Evolutionary conservation across 2,888 invertebrate species (phyloP).

Genomic region (Aspidiotus rigidus): DNA sequence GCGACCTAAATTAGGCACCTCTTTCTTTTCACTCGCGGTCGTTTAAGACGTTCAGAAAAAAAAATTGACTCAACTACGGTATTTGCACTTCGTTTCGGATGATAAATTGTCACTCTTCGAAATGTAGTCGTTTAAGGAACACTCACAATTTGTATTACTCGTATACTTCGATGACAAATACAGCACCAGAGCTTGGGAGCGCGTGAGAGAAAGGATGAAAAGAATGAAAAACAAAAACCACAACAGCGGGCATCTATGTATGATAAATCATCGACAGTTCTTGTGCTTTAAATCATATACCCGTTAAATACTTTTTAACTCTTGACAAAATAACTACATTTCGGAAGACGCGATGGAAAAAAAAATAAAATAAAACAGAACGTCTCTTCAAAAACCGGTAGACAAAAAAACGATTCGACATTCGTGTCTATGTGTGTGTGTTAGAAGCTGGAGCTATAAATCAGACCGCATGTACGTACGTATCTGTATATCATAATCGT

Average conservation of each 20-base stretch:
- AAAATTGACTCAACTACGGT: too few relatives aligned
- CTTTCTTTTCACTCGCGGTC: too few relatives aligned
- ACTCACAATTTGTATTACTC: too few relatives aligned
- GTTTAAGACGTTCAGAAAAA: too few relatives aligned
- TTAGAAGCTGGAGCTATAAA: neutral
- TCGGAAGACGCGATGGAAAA: neutral
- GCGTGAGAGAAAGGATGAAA: neutral
- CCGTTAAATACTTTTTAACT: neutral
- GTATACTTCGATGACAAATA: too few relatives aligned
- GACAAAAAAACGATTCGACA: neutral
- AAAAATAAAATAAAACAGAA: neutral
- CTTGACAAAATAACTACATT: constrained; percentile 1
- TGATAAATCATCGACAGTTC: constrained; percentile 1
- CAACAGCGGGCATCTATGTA: neutral
- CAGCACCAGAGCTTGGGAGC: too few relatives aligned
- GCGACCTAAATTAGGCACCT: too few relatives aligned
- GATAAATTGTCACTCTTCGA: too few relatives aligned
- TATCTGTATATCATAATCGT: neutral
- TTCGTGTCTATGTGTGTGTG: neutral
- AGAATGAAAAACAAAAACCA: neutral
- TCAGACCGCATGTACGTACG: constrained; percentile 4
- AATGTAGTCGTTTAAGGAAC: too few relatives aligned
- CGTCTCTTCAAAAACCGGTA: neutral
- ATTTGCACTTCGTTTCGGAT: too few relatives aligned
- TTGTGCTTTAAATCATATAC: neutral